Evolutionary conservation across 2,797 vertebrate genomes (phyloP), one percentile per base, ranked within the genome.

Genomic region (Cynodonichthys magdalenae): DNA sequence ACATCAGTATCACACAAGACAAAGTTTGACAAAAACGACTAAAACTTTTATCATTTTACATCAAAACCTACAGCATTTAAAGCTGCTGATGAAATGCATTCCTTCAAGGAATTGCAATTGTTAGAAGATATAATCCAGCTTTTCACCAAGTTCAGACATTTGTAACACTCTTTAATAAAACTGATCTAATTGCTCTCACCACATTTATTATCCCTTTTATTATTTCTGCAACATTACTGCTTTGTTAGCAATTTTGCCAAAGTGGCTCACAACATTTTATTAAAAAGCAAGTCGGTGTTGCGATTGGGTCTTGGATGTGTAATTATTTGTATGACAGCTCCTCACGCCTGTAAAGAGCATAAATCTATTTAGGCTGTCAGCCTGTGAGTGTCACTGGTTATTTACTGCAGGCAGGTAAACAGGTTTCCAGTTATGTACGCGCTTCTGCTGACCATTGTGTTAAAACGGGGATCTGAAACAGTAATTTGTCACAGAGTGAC

Each of bases 401-500:
- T 28, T 45, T 18, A 51, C 24, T 59, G 63, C 3, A n/a, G 46
- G 20, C 42, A 46, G 58, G 66, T 77, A 49, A 48, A 69, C 66
- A 55, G 36, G 74, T 71, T 65, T 57, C 59, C 57, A 41, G 31
- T 63, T 41, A 66, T 45, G 19, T 28, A 24, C 63, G 61, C 45
- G 65, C 51, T 46, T 53, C 18, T 61, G 58, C 68, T 78, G 76
- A 77, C 63, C 52, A n/a, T 29, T 12, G 17, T 44, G 79, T 77
- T 75, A 63, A 71, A 75, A 74, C 65, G 39, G 51, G 62, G 52
- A 66, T 69, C 59, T 64, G 78, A 75, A 81, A 82, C 59, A 41
- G 62, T 69, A 49, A 82, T 88, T 75, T 80, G 69, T 88, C 84
- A 86, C 56, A 29, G 60, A 73, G 69, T 71, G 82, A 53, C 76